A percentile compares a stretch with the other conserved stretches of the same genome.
Conservation (phyloP, 2,888 invertebrate genomes). For the Agonopterix arenella region DNA sequence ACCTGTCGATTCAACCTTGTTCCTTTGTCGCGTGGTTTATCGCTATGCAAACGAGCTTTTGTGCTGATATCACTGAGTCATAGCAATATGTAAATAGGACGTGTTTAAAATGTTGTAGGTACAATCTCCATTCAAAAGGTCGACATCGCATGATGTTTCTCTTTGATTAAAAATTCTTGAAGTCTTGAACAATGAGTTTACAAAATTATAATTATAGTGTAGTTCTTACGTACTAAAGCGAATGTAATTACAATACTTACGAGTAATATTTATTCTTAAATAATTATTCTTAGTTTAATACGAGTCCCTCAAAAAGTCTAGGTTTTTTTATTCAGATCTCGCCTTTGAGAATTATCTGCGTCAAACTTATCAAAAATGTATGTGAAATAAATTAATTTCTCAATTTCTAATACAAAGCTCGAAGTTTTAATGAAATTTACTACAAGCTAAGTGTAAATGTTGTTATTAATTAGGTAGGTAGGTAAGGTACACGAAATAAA, state of each 20-base stretch:
- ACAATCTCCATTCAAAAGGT: slow-evolving; percentile 10
- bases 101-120: slow-evolving; percentile 15
- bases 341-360: neutral
- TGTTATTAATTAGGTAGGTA: neutral
- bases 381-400: neutral
- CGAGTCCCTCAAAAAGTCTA: too few relatives aligned
- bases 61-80: slow-evolving; percentile 48
- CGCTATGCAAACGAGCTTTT: slow-evolving; percentile 52
- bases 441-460: neutral
- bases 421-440: neutral
- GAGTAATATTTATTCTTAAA: too few relatives aligned
- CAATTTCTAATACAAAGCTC: neutral
- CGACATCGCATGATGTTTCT: too few relatives aligned
- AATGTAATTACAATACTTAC: too few relatives aligned
- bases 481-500: too few relatives aligned
- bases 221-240: too few relatives aligned
- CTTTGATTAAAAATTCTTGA: too few relatives aligned
- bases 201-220: too few relatives aligned
- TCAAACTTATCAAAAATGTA: slow-evolving; percentile 1
- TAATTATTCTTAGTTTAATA: too few relatives aligned
- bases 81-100: slow-evolving; percentile 27
- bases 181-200: too few relatives aligned
- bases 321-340: neutral
- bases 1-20: slow-evolving; percentile 63
- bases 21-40: slow-evolving; percentile 57